Conservation (phyloP, 30 jellyfish, hydroid and myxozoan species). For the Mastigias papua region DNA sequence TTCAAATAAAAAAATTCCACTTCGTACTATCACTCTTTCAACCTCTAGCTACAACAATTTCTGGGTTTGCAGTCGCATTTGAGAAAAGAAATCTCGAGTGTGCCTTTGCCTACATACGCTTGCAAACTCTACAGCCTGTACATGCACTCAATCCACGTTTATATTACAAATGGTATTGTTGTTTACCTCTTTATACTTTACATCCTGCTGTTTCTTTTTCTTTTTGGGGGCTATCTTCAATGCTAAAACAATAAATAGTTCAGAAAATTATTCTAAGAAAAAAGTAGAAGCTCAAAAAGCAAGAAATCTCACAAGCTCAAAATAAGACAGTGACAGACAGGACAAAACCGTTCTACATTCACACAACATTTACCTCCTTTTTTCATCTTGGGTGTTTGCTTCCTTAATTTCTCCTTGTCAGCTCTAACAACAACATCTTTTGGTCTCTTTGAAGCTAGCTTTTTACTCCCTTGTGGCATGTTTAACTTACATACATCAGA, state of each 20-base stretch:
- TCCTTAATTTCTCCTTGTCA: constrained; percentile 18
- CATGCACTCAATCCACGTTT: background rate
- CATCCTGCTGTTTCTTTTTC: constrained; percentile 36
- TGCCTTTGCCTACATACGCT: background rate
- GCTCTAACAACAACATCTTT: constrained; percentile 27
- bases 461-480: constrained; percentile 54
- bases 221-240: constrained; percentile 58
- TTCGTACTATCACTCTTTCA: no score
- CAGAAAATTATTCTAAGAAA: background rate
- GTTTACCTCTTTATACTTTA: constrained; percentile 30
- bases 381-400: constrained; percentile 30
- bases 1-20: background rate
- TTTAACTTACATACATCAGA: no score
- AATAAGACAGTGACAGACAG: no score
- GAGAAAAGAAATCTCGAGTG: background rate
- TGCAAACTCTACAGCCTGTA: background rate
- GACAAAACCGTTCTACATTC: no score
- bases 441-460: constrained; percentile 40
- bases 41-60: no score
- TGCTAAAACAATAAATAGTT: background rate
- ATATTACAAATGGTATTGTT: background rate
- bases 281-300: background rate
- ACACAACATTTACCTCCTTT: constrained; percentile 33
- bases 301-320: no score
- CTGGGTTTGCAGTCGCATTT: no score